Percentiles rank a stretch among this genome's conserved stretches.
phyloP scores from a whole-genome alignment of 2,888 invertebrate species.

The Odontomyia ornata region DNA sequence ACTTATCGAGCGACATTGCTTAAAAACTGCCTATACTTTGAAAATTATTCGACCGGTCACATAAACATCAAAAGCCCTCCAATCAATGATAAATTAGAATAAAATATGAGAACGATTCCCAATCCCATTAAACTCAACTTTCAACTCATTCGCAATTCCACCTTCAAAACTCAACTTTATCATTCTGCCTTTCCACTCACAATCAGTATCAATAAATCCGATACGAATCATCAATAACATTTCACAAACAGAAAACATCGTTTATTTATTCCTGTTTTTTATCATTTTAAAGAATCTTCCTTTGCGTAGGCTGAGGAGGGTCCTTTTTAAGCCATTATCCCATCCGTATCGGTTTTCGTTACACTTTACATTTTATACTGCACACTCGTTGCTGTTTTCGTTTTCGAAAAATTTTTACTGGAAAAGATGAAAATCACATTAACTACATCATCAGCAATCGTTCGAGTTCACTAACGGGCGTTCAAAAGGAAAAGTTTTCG shows the following conservation, averaged over 20 bases:
- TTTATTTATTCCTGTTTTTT: conserved; percentile 43
- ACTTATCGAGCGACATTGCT: too few relatives aligned
- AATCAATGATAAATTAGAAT: too few relatives aligned
- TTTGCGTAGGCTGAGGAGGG: neutral
- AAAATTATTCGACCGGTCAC: too few relatives aligned
- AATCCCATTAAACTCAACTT: neutral
- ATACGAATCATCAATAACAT: conserved; percentile 39
- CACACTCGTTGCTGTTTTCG: neutral
- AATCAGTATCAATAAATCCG: conserved; percentile 40
- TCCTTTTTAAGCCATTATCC: conserved; percentile 29
- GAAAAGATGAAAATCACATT: conserved; percentile 46
- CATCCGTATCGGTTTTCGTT: conserved; percentile 34
- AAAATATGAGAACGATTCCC: too few relatives aligned
- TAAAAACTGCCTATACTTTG: too few relatives aligned
- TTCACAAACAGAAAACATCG: conserved; percentile 32
- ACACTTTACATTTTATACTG: conserved; percentile 22
- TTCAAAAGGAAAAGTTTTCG: conserved; percentile 49
- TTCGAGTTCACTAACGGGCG: conserved; percentile 48
- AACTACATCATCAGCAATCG: conserved; percentile 45
- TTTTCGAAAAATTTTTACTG: conserved; percentile 36
- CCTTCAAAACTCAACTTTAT: neutral
- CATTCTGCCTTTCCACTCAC: neutral
- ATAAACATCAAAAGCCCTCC: too few relatives aligned
- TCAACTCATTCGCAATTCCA: neutral
- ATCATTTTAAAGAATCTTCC: conserved; percentile 40